These are phyloP conservation scores for Cossypha heuglini DNA, from an alignment of 2,797 vertebrate species.

Conservation along the genomic window DNA sequence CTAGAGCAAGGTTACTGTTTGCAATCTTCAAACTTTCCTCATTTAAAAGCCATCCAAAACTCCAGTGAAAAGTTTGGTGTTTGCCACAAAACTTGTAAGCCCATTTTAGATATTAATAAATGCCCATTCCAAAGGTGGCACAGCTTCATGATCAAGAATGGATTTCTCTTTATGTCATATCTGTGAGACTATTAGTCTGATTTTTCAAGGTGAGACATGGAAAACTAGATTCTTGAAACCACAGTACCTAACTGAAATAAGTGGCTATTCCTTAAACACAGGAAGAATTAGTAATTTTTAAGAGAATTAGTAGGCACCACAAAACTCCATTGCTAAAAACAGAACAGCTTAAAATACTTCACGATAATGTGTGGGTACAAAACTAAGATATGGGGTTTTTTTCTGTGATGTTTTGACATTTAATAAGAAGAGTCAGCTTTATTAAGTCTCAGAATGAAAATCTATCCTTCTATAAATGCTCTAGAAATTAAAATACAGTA, in stretches of 20 bases:
- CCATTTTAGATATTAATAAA: not conserved
- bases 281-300: not conserved
- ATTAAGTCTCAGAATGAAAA: not conserved
- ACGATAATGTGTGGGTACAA: fast-evolving
- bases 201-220: not conserved
- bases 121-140: not conserved
- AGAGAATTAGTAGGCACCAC: not conserved
- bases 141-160: not conserved
- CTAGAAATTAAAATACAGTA: not conserved
- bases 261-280: not conserved
- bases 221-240: not conserved
- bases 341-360: not conserved
- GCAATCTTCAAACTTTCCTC: not conserved
- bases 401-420: not conserved
- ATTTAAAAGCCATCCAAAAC: not conserved
- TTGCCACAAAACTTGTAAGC: not conserved
- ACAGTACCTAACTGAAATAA: not conserved
- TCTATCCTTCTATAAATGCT: not conserved
- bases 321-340: not conserved
- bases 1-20: not conserved
- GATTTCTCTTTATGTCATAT: not conserved
- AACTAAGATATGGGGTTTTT: not conserved
- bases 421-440: not conserved
- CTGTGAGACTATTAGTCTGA: not conserved
- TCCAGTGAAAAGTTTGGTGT: not conserved